Base-by-base conservation (phyloP, 2,113 vertebrate species). In the Cynoglossus semilaevis region DNA sequence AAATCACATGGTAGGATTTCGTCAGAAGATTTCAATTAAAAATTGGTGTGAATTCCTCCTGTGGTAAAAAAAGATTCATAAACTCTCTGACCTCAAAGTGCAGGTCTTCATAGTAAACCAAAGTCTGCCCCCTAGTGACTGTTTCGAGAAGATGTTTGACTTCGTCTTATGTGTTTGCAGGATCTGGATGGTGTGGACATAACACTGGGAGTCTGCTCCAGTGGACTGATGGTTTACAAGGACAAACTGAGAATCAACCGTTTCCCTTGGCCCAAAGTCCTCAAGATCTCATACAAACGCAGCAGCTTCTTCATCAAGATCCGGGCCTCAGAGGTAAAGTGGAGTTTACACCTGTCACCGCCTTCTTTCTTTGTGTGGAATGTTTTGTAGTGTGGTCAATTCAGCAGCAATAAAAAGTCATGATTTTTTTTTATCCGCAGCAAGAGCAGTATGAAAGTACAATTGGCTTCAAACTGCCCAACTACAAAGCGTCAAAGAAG, bases 251-350 rank as follows among this genome's bases (percentile, higher is more conserved):
- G 94, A 86, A 98, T 94, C 88, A 96, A 97, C 73, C 92, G 94
- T 51, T 98, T 97, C 76, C 92, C 93, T 3, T 99, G 97, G 97
- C 95, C 96, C 59, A 97, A 95, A 88, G 94, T 99, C 45, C 89
- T 99, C 48, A 99, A 99, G 89, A 95, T 98, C 81, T 98, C 95
- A 43, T 97, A 98, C 81, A 98, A 95, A 85, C 93, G 94, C 67
- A 98, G 93, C 91, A 96, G 93, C 84, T 99, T 99, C 87, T 95
- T 96, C 34, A 94, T 97, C 70, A 99, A 96, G 86, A 96, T 99
- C 61, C 92, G 94, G 0, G 90, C 95, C 3, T 94, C 94, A 41
- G 95, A 99, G 93, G 97, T 97, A 90, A 0, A 63, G 62, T 58
- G 10, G 36, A 8, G 41, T 35, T 29, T 41, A 41, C 10, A 9